Base-by-base conservation (phyloP, 1,140 invertebrate species). In the Zophobas morio region DNA sequence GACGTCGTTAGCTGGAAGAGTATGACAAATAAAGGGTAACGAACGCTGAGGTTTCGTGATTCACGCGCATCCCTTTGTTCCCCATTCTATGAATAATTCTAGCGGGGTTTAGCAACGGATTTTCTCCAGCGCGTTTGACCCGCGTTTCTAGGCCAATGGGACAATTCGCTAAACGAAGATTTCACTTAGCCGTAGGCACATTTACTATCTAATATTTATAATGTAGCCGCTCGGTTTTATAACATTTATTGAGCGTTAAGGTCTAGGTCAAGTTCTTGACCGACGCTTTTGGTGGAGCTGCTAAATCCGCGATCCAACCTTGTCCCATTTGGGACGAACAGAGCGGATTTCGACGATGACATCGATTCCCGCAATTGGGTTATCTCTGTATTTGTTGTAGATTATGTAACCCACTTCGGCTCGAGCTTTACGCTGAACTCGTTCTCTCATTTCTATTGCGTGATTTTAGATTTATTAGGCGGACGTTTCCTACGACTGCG, bases 131-230 rank as follows among this genome's bases (percentile, higher is more conserved):
- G 47, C 53, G 39, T 49, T 73, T 75, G 74, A 75, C 74, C 74
- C 74, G 35, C 42, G 39, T 75, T 75, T 75, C 74, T 75, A 75
- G 74, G 74, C 74, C 74, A 75, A 66, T 75, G 74, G 74, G 74
- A 75, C 74, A 75, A 66, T 75, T 75, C 47, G 74, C 74, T 75
- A 75, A 56, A 75, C 74, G 56, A 63, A 75, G 74, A 75, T 75
- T 75, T 75, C 74, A 75, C 74, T 75, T 75, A 75, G 56, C 74
- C 60, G 56, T 42, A 42, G 54, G 56, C 74, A 53, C 56, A 75
- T 75, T 75, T 75, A 75, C 74, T 75, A 75, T 75, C 74, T 75
- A 75, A 75, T 49, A 75, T 75, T 75, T 75, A 57, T 75, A 75
- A 75, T 75, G 39, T 56, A 46, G 54, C 39, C 73, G 73, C 42